phyloP scores from a whole-genome alignment of 2,113 vertebrate species.

The Sterrhoptilus dennistouni region DNA sequence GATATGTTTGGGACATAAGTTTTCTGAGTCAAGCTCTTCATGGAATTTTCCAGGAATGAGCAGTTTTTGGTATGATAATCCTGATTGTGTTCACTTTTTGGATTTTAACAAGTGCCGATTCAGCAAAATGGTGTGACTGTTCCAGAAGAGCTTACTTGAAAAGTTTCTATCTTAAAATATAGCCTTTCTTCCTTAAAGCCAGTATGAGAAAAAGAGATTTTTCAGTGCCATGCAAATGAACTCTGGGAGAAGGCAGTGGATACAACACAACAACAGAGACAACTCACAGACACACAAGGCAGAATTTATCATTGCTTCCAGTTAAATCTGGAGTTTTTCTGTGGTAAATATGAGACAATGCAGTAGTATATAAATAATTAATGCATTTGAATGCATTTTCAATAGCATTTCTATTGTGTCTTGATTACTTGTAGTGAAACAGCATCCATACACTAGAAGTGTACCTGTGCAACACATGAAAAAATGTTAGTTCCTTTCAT shows the following conservation, averaged over 20 bases:
- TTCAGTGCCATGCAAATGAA: not conserved
- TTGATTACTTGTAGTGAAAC: not conserved
- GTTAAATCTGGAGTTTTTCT: not conserved
- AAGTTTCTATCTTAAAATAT: not conserved
- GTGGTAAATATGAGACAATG: not conserved
- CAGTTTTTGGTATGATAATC: not conserved
- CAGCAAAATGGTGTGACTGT: not conserved
- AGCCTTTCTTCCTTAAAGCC: not conserved
- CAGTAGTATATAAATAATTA: not conserved
- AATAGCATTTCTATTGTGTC: not conserved
- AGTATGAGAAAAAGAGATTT: not conserved
- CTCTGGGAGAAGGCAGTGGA: not conserved
- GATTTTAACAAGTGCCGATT: not conserved
- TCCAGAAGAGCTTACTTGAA: not conserved
- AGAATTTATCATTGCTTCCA: not conserved
- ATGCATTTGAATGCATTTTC: not conserved
- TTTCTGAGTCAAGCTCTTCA: not conserved
- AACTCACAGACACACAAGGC: not conserved
- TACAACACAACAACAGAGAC: not conserved
- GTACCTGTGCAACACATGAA: not conserved
- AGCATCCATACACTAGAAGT: not conserved
- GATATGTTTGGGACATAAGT: not conserved
- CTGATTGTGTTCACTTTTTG: not conserved
- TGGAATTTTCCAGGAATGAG: not conserved
- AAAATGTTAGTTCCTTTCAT: not conserved